Evolutionary conservation across 1,140 invertebrate species (phyloP).

Genomic region (Uloborus diversus): DNA sequence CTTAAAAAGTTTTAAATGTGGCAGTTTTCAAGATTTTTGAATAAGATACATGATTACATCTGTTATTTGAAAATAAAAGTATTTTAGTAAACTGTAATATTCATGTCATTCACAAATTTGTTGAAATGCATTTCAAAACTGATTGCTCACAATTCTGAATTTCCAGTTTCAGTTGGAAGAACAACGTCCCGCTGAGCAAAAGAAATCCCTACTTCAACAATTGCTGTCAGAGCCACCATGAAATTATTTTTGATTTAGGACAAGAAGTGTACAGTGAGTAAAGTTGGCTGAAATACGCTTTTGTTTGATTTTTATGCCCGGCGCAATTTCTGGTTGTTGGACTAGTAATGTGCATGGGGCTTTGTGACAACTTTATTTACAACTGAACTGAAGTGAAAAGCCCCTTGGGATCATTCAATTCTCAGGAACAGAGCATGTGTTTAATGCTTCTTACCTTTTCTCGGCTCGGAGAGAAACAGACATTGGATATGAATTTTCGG

Average conservation of each 20-base stretch:
- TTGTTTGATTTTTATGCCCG: background rate
- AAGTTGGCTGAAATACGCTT: background rate
- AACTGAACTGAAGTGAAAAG: background rate
- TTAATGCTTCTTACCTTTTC: background rate
- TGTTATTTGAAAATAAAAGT: no score
- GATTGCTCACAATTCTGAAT: no score
- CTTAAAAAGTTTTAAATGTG: no score
- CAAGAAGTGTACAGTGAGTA: background rate
- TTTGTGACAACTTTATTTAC: background rate
- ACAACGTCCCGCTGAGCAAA: conserved; percentile 73
- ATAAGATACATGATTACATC: no score
- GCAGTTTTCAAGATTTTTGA: no score
- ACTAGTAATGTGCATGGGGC: background rate
- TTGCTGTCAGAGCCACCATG: conserved; percentile 73
- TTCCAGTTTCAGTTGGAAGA: conserved; percentile 70
- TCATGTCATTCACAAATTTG: no score
- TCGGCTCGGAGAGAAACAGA: background rate
- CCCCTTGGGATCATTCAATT: conserved; percentile 11
- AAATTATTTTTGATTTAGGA: background rate
- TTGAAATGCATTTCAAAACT: no score
- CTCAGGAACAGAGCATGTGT: conserved; percentile 33
- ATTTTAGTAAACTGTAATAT: no score
- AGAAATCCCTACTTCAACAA: conserved; percentile 76
- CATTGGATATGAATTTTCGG: no score
- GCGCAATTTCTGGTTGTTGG: background rate